Percentiles rank a stretch among this genome's conserved stretches.
Evolutionary conservation across 2,113 vertebrate genomes (phyloP).

Genomic region (Puma concolor): DNA sequence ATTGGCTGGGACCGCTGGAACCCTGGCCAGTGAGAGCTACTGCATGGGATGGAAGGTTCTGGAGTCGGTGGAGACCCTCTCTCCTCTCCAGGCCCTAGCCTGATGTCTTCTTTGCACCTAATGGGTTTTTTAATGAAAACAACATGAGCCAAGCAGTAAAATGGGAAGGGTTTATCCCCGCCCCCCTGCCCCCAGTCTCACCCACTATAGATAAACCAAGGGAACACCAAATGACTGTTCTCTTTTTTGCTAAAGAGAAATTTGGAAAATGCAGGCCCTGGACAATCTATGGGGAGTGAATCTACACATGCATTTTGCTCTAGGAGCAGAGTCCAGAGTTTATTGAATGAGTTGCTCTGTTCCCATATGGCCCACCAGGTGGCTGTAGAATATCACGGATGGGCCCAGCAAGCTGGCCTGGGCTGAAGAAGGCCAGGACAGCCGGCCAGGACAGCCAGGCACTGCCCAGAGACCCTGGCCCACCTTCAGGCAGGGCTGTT

Average conservation of each 20-base stretch:
- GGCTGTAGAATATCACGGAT: not conserved
- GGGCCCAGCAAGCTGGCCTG: rapidly evolving
- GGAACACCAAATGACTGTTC: no score
- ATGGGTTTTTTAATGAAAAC: not conserved
- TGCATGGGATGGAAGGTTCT: not conserved
- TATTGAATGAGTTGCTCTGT: not conserved
- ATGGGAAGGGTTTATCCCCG: not conserved
- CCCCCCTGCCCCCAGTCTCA: not conserved
- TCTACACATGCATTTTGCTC: not conserved
- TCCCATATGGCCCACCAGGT: not conserved
- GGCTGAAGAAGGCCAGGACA: not conserved
- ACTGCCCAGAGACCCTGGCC: rapidly evolving
- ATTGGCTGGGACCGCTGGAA: not conserved
- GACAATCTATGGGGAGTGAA: not conserved
- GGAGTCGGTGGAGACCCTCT: not conserved
- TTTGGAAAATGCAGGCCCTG: rapidly evolving
- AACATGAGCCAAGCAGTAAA: not conserved
- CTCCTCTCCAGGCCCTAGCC: not conserved
- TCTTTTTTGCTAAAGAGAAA: not conserved
- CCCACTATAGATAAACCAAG: not conserved
- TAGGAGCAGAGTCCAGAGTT: not conserved
- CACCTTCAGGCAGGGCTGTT: no score
- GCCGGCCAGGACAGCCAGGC: no score
- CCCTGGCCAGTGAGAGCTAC: not conserved
- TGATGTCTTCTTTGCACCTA: not conserved